Evolutionary conservation across 2,797 vertebrate species (phyloP), one percentile per base, ranked within the genome.

Genomic region (Galagoides demidoff): DNA sequence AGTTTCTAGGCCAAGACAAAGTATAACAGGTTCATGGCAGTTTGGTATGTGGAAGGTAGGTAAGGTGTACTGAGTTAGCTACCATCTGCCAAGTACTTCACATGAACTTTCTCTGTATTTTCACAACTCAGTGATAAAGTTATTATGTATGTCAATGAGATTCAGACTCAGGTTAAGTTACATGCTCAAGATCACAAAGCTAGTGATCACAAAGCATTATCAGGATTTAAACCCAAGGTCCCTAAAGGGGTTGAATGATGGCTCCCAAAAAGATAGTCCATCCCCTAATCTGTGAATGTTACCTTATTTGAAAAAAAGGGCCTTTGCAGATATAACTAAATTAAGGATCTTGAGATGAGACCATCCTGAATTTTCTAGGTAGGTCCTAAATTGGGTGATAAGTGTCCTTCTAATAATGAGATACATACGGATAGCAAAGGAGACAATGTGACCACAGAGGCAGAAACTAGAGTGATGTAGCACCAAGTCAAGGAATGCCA

Each of bases 131-230:
- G 6, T 87, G 49, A 87, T 59, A 78, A 7, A 87, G 10, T 83
- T 93, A 93, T 52, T 86, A 79, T 64, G 16, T 31, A 19, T 78
- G 66, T 61, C 37, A 93, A 66, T 43, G 68, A 68, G 29, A 89
- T 29, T 87, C 70, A 78, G 76, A 92, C 12, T 90, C 76, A 57
- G 27, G 52, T 25, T 85, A 89, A 89, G 25, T 57, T 90, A 90
- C 13, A 87, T 77, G 77, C 52, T 45, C 34, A 82, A 76, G 17
- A 49, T 57, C 77, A 34, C 43, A 92, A 43, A 87, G 9, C 25
- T 81, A 23, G 9, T 23, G n/a, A n/a, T n/a, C n/a, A n/a, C n/a
- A n/a, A n/a, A n/a, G 13, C 49, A 78, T 64, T 86, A 71, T 10
- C 63, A 71, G 27, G 27, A 92, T 71, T 83, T 90, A 90, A 92